Conservation (phyloP, 2,888 invertebrate genomes). For the Elmis aenea region DNA sequence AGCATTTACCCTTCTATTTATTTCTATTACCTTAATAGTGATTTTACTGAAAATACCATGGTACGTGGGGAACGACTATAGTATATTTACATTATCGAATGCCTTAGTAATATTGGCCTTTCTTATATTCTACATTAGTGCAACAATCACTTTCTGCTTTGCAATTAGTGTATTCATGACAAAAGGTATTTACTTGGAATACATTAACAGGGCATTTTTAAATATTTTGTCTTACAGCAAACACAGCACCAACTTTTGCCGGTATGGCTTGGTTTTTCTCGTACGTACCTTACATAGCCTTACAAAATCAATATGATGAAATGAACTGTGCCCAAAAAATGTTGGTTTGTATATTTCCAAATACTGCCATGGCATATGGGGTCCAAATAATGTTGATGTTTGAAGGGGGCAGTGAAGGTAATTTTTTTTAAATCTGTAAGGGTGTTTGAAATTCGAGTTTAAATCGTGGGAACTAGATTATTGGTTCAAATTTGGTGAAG, state of each 20-base stretch:
- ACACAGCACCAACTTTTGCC: slow-evolving; percentile 5
- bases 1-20: slow-evolving; percentile 59
- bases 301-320: slow-evolving; percentile 58
- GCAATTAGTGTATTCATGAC: slow-evolving; percentile 70
- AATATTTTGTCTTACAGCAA: slow-evolving; percentile 1
- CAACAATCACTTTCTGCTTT: slow-evolving; percentile 67
- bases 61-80: slow-evolving; percentile 33
- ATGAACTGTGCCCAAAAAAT: slow-evolving; percentile 58
- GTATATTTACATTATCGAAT: slow-evolving; percentile 62
- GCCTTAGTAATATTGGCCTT: slow-evolving; percentile 62
- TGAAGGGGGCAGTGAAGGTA: slow-evolving; percentile 66
- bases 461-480: too few species aligned
- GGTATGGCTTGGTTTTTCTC: slow-evolving; percentile 5
- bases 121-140: slow-evolving; percentile 59
- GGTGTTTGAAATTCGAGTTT: too few species aligned
- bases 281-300: slow-evolving; percentile 45
- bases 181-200: slow-evolving; percentile 54
- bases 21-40: slow-evolving; percentile 54
- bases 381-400: slow-evolving; percentile 67
- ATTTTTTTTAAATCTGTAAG: too few species aligned
- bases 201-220: too few species aligned
- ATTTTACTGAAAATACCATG: slow-evolving; percentile 46
- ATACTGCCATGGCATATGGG: slow-evolving; percentile 76
- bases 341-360: slow-evolving; percentile 61
- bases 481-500: too few species aligned